Evolutionary conservation across 2,113 vertebrate species (phyloP).

Genomic region (Lampris megalopsis): DNA sequence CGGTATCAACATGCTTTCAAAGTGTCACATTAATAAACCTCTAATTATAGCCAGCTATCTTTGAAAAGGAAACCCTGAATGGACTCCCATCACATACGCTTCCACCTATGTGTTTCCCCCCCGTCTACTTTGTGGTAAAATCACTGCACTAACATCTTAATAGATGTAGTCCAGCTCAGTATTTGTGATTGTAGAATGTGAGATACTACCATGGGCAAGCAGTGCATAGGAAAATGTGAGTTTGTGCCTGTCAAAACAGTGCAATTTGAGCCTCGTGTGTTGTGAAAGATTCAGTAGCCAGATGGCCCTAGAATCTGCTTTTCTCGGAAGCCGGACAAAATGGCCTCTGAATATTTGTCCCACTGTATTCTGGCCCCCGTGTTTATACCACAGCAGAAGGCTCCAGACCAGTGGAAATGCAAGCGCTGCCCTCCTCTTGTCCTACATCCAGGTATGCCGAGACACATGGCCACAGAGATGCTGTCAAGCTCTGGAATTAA

Average conservation of each 20-base stretch:
- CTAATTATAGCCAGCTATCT: no score
- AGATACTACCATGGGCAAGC: constrained; percentile 13
- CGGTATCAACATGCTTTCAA: no score
- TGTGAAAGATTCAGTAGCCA: constrained; percentile 79
- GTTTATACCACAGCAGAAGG: constrained; percentile 5
- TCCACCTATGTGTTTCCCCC: background rate
- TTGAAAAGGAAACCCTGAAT: no score
- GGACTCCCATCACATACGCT: background rate
- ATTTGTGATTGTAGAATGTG: constrained; percentile 23
- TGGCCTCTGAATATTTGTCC: constrained; percentile 27
- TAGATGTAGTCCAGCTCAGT: constrained; percentile 16
- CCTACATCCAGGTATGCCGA: background rate
- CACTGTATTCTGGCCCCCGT: background rate
- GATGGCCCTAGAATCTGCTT: constrained; percentile 71
- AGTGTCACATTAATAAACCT: no score
- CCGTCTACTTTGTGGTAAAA: no score
- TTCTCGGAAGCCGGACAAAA: constrained; percentile 65
- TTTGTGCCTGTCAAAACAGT: constrained; percentile 40
- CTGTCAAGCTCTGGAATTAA: no score
- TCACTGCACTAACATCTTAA: background rate
- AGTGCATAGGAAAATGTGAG: constrained; percentile 15
- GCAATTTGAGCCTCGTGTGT: constrained; percentile 43
- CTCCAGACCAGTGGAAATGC: constrained; percentile 10
- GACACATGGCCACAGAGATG: background rate
- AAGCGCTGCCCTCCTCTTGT: constrained; percentile 9